Evolutionary conservation across 2,113 vertebrate species (phyloP).

Genomic region (Gopherus evgoodei): DNA sequence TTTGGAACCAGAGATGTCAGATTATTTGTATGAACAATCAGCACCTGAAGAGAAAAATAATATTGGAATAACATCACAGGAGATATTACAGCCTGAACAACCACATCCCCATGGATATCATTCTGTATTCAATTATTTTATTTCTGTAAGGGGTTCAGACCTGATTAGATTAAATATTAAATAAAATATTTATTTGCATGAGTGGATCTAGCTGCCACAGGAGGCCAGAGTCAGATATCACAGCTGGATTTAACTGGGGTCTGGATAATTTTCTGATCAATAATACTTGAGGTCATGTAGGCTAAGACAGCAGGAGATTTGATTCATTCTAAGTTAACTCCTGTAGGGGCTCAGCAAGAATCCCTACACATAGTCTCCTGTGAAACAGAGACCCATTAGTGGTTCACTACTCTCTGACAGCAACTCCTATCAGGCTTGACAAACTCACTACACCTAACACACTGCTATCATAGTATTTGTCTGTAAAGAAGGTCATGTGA

Average conservation of each 20-base stretch:
- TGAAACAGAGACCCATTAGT: not conserved
- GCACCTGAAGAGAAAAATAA: constrained; percentile 78
- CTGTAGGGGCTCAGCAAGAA: not conserved
- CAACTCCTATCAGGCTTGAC: not conserved
- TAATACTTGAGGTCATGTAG: not conserved
- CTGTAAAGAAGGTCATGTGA: not conserved
- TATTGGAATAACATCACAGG: not conserved
- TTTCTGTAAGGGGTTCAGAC: accelerated
- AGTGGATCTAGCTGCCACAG: not conserved
- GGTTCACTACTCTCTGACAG: not conserved
- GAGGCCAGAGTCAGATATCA: not conserved
- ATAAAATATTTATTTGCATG: not conserved
- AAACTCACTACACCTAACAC: not conserved
- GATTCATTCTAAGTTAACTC: not conserved
- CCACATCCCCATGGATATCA: not conserved
- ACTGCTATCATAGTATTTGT: not conserved
- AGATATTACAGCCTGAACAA: not conserved
- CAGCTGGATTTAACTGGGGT: not conserved
- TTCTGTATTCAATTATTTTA: not conserved
- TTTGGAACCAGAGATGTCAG: constrained; percentile 88
- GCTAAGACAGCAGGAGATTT: not conserved
- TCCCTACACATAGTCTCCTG: not conserved
- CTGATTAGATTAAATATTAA: not conserved
- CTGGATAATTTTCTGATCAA: not conserved
- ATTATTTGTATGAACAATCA: constrained; percentile 91